These are phyloP conservation scores for Hypercompe scribonia DNA, from an alignment of 2,888 invertebrate species.

Conservation along the genomic window DNA sequence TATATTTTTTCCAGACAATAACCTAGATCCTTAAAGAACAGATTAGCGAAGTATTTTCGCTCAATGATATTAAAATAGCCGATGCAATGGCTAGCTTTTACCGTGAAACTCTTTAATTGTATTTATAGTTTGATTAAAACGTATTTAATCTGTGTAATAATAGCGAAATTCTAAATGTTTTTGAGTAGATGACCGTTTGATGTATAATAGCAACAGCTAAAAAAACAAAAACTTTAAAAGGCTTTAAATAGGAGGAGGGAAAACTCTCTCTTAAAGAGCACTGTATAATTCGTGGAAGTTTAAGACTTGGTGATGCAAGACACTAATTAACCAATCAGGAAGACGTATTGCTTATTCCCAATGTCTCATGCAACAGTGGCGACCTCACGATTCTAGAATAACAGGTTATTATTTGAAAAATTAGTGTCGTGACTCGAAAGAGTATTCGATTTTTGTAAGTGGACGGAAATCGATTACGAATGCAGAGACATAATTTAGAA, in stretches of 20 bases:
- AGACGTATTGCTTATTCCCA: slow-evolving; percentile 33
- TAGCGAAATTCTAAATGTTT: background rate
- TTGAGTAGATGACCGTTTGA: background rate
- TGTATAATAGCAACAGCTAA: background rate
- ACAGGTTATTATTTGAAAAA: slow-evolving; percentile 42
- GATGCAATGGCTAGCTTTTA: background rate
- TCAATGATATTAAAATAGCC: background rate
- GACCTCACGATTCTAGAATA: slow-evolving; percentile 47
- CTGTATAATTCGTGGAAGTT: slow-evolving; percentile 42
- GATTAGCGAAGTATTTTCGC: background rate
- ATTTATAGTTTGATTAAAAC: background rate
- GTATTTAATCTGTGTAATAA: background rate
- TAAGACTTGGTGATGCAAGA: slow-evolving; percentile 43
- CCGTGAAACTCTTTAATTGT: background rate
- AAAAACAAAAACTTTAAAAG: too few relatives aligned
- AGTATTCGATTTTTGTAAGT: slow-evolving; percentile 11
- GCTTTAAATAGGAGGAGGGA: background rate
- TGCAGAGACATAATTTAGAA: slow-evolving; percentile 1
- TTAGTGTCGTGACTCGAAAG: slow-evolving; percentile 41
- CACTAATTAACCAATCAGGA: slow-evolving; percentile 59
- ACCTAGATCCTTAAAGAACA: background rate
- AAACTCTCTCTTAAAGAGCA: background rate
- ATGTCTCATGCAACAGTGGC: slow-evolving; percentile 36
- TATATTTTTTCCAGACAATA: too few relatives aligned
- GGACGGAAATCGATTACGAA: slow-evolving; percentile 29